Base-by-base conservation (phyloP, 1,140 invertebrate species). In the Cydia amplana region DNA sequence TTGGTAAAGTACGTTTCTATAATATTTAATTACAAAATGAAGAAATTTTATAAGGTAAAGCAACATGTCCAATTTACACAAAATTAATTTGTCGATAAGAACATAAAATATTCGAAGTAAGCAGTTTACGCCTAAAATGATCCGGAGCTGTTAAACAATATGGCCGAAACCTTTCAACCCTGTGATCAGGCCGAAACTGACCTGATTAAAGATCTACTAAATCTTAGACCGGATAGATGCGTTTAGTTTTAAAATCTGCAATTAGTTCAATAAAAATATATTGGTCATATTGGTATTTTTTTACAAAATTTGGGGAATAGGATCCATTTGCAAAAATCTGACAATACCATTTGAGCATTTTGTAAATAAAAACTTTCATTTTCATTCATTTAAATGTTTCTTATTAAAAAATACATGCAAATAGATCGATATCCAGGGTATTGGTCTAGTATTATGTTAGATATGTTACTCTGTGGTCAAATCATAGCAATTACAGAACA, bases 151-250 rank as follows among this genome's bases (percentile, higher is more conserved):
- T 64, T 32, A 65, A 65, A 65, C 64, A 65, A 65, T 65, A 65
- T 65, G 12, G 25, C 16, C 25, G 14, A 65, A 65, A 65, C 64
- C 55, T 60, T 65, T 65, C 64, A 16, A 65, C 64, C 64, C 23
- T 65, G 64, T 65, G 64, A 65, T 65, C 64, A 65, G 28, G 28
- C 14, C 64, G 25, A 32, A 65, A 36, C 64, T 65, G 64, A 36
- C 64, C 64, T 36, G 4, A 65, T 65, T 65, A 32, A 65, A 65
- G 64, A 65, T 65, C 2, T n/a, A 36, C 12, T 65, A n/a, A 65
- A 65, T 32, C 0, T 36, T 65, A 65, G 64, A 65, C 7, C 16
- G 10, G 55, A 10, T 10, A 63, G 46, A 9, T 40, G 7, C 7
- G 9, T 40, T 40, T 40, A 40, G 36, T 40, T 9, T 40, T 40